Conservation (phyloP, 2,797 vertebrate species). For the Anabas testudineus region DNA sequence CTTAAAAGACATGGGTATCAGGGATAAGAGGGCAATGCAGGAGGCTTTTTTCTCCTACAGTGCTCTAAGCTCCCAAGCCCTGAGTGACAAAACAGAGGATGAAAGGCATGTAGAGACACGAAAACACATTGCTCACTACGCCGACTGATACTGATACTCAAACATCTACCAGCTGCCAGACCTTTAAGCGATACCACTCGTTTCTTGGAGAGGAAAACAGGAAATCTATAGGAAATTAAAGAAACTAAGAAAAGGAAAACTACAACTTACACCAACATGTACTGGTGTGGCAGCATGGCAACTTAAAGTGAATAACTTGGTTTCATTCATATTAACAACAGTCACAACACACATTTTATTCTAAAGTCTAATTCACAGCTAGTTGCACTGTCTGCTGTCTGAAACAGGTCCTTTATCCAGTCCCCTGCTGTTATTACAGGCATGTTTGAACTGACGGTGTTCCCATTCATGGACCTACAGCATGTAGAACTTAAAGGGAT, state of each 20-base stretch:
- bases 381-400: neutral
- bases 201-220: no score
- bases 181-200: neutral
- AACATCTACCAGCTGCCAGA: neutral
- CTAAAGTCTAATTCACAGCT: neutral
- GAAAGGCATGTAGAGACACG: constrained; percentile 57
- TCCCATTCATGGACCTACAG: neutral
- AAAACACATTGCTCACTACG: constrained; percentile 32
- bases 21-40: constrained; percentile 22
- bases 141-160: constrained; percentile 3
- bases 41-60: constrained; percentile 31
- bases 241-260: no score
- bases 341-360: neutral
- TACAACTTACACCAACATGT: neutral
- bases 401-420: neutral
- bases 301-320: neutral
- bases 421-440: neutral
- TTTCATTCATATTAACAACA: neutral
- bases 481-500: neutral
- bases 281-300: neutral
- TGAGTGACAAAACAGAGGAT: constrained; percentile 60
- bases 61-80: constrained; percentile 37
- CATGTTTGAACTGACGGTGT: constrained; percentile 5
- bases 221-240: no score
- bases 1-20: constrained; percentile 23